A percentile compares a stretch with the other conserved stretches of the same genome.
phyloP scores from a whole-genome alignment of 2,888 invertebrate species.

The Dasypolia templi region DNA sequence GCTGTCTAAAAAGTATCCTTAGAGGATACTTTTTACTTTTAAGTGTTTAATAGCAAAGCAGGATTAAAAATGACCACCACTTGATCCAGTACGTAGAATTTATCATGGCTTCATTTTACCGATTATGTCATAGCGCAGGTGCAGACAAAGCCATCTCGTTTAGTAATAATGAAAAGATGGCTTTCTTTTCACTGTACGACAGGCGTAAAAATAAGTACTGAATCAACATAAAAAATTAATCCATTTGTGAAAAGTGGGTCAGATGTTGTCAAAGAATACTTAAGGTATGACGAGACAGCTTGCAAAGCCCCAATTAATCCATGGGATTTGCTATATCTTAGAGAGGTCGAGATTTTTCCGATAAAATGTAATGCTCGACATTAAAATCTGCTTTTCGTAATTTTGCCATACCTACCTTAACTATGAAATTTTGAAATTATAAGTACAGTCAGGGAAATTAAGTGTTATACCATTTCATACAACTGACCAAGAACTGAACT shows the following conservation, averaged over 20 bases:
- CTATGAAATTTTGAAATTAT: background rate
- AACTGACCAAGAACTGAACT: no score
- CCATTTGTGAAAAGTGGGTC: constrained; percentile 58
- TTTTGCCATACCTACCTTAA: no score
- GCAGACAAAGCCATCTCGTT: background rate
- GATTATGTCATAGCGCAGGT: background rate
- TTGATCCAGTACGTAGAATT: background rate
- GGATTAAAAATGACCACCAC: background rate
- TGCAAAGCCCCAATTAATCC: constrained; percentile 63
- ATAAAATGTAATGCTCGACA: constrained; percentile 52
- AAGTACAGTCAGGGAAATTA: no score
- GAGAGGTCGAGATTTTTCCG: constrained; percentile 52
- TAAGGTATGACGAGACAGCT: constrained; percentile 46
- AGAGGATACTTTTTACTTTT: no score
- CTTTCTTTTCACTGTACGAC: constrained; percentile 26
- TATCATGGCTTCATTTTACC: background rate
- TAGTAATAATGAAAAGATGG: background rate
- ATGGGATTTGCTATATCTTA: constrained; percentile 62
- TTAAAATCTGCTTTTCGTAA: constrained; percentile 45
- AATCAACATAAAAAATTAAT: constrained; percentile 51
- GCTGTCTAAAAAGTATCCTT: no score
- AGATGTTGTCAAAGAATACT: constrained; percentile 43
- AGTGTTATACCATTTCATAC: no score
- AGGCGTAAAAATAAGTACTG: constrained; percentile 53
- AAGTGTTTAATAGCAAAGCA: background rate